Base-by-base conservation (phyloP, 1,140 invertebrate species). In the Diorhabda carinulata region DNA sequence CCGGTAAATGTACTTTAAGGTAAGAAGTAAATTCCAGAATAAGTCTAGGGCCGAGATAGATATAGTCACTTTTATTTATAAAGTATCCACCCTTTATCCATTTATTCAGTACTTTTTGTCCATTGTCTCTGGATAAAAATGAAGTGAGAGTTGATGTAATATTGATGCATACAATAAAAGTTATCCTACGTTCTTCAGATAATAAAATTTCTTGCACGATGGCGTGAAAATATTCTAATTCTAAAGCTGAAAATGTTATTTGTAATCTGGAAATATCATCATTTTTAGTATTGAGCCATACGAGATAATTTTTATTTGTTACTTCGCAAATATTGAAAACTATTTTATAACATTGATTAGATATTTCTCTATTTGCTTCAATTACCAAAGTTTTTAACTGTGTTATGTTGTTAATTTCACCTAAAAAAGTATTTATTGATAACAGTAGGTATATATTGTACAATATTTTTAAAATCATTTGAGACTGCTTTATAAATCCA, bases 191-290 rank as follows among this genome's bases (percentile, higher is more conserved):
- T 5, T 74, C 60, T 3, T 75, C 72, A 3, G 70, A 69, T 47
- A 52, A 64, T 2, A 77, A 25, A 69, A 78, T 75, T 72, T 76
- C 73, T 40, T 76, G 68, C n/a, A 78, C 7, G 52, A 78, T 68
- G 8, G 61, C 68, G 57, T 78, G 71, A 66, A 78, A 78, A 71
- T 77, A 78, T 66, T 78, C 74, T 43, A 77, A 61, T 66, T 78
- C 76, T 41, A 74, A 47, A 5, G 71, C 40, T 25, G 68, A 72
- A 70, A 69, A 78, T 5, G 67, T 69, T 40, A 61, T 69, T 41
- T 76, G 74, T 6, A 71, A 58, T 61, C 72, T 73, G 44, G 73
- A 71, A 42, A 77, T 67, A 10, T 75, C 61, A 70, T 78, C 77
- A 67, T 72, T 73, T 67, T 72, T 74, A 40, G 71, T 71, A 66